A percentile compares a stretch with the other conserved stretches of the same genome.
These are phyloP conservation scores for Octopus bimaculoides DNA, from an alignment of 1,140 invertebrate species.

Conservation along the genomic window DNA sequence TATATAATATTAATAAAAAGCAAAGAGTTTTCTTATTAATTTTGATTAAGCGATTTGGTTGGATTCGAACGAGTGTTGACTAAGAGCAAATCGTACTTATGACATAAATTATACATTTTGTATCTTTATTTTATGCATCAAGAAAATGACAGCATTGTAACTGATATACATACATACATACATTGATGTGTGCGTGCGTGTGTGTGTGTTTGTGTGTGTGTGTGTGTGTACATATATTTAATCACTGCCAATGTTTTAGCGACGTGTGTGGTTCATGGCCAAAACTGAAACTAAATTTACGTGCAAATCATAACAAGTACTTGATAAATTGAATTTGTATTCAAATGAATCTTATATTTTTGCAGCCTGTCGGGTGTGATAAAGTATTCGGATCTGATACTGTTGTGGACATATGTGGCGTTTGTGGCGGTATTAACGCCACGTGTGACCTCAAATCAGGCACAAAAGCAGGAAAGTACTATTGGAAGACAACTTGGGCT, in stretches of 20 bases:
- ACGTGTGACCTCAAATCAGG: constrained; percentile 79
- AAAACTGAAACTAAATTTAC: too few species aligned
- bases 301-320: too few species aligned
- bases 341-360: background rate
- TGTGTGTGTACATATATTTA: background rate
- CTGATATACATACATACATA: background rate
- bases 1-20: too few species aligned
- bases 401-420: constrained; percentile 76
- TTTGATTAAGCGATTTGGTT: too few species aligned
- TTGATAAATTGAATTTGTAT: too few species aligned
- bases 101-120: too few species aligned
- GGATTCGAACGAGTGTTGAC: too few species aligned
- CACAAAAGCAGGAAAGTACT: constrained; percentile 73
- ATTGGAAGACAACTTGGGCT: constrained; percentile 84
- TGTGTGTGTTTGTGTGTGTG: background rate
- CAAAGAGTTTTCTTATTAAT: too few species aligned
- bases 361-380: constrained; percentile 78
- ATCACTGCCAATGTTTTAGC: background rate
- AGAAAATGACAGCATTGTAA: too few species aligned
- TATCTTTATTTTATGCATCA: too few species aligned
- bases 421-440: constrained; percentile 82
- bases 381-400: constrained; percentile 74
- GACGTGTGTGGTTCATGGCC: background rate
- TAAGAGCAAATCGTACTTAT: too few species aligned
- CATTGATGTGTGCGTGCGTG: background rate